A percentile compares a stretch with the other conserved stretches of the same genome.
phyloP scores from a whole-genome alignment of 1,140 invertebrate genomes.

The Anagrus nilaparvatae region DNA sequence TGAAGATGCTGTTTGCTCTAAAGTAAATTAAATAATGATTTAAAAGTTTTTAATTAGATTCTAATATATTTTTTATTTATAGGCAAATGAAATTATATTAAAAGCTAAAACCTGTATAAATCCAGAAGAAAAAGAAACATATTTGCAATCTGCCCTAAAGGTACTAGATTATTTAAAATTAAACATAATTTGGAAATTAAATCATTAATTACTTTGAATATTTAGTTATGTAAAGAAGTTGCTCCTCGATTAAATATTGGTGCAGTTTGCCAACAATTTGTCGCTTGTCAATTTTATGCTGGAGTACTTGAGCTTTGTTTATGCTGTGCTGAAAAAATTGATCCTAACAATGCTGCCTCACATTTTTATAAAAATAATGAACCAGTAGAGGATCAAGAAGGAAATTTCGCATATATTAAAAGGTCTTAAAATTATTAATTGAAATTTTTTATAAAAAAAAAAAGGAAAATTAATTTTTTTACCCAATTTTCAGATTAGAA shows the following conservation, averaged over 20 bases:
- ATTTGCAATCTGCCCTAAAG: constrained; percentile 65
- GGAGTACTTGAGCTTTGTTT: constrained; percentile 84
- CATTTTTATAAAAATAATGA: constrained; percentile 84
- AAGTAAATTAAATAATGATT: constrained; percentile 45
- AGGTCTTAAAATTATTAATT: constrained; percentile 34
- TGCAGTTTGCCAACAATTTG: constrained; percentile 68
- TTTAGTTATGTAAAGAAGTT: constrained; percentile 73
- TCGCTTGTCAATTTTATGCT: constrained; percentile 67
- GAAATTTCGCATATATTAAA: constrained; percentile 57
- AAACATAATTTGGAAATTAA: background rate
- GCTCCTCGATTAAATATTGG: constrained; percentile 67
- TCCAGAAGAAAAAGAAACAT: constrained; percentile 58
- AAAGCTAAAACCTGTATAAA: constrained; percentile 62
- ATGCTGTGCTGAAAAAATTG: constrained; percentile 71
- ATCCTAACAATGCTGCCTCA: constrained; percentile 78
- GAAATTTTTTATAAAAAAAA: background rate
- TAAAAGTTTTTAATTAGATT: constrained; percentile 7
- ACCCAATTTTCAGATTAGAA: constrained; percentile 54
- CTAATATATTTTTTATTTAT: constrained; percentile 20
- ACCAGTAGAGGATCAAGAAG: constrained; percentile 67
- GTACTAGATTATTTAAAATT: constrained; percentile 16
- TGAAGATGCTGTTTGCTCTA: constrained; percentile 91
- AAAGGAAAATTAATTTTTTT: constrained; percentile 9
- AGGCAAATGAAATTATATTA: constrained; percentile 81
- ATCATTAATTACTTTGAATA: background rate